phyloP scores from a whole-genome alignment of 2,797 vertebrate species.

The Sarcoramphus papa region DNA sequence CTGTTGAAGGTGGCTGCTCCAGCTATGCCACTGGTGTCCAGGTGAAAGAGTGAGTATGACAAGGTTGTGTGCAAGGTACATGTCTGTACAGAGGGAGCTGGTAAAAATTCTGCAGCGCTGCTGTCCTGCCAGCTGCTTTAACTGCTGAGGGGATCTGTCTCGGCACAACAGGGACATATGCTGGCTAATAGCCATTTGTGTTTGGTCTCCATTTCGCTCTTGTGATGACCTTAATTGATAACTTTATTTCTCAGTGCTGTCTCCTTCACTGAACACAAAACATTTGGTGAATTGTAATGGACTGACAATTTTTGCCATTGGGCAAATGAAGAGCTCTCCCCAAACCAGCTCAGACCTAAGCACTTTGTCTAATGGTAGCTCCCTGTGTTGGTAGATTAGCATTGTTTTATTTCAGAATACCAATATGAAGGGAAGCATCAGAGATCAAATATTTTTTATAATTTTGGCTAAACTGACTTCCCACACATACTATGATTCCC shows the following conservation, averaged over 20 bases:
- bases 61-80: neutral
- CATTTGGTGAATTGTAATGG: neutral
- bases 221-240: neutral
- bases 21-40: constrained; percentile 84
- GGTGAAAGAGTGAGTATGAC: constrained; percentile 91
- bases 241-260: neutral
- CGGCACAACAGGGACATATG: neutral
- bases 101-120: neutral
- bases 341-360: neutral
- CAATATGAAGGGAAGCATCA: neutral
- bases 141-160: neutral
- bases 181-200: neutral
- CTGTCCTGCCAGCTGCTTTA: neutral
- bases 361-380: neutral
- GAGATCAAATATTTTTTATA: neutral
- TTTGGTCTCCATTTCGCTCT: neutral
- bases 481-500: neutral
- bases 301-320: neutral
- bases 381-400: neutral
- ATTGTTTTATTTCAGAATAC: neutral
- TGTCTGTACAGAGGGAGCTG: neutral
- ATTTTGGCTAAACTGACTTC: neutral
- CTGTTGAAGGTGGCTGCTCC: constrained; percentile 81
- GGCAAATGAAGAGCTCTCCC: neutral
- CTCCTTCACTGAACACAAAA: neutral